A percentile compares a stretch with the other conserved stretches of the same genome.
Conservation (phyloP, 1,140 invertebrate genomes). For the Neodiprion virginianus region DNA sequence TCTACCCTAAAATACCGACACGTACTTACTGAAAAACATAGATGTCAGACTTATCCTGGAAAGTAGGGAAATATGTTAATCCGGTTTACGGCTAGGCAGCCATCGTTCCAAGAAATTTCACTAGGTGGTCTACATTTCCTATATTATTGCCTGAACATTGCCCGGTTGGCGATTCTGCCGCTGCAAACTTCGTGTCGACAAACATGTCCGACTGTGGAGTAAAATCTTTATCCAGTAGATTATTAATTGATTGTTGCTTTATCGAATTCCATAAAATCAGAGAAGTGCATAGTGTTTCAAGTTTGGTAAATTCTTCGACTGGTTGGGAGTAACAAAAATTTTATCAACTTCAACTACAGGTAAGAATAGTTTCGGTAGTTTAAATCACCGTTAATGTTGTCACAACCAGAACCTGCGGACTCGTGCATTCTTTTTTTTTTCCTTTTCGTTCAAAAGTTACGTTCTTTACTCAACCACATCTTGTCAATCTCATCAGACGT, state of each 20-base stretch:
- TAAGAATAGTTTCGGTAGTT: neutral
- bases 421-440: too few relatives aligned
- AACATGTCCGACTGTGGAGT: conserved; percentile 2
- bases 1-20: conserved; percentile 1
- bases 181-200: neutral
- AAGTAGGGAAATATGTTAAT: too few relatives aligned
- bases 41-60: too few relatives aligned
- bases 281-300: neutral
- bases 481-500: too few relatives aligned
- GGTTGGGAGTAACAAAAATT: too few relatives aligned
- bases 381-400: too few relatives aligned
- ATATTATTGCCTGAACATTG: neutral
- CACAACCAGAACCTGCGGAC: too few relatives aligned
- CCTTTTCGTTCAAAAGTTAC: too few relatives aligned
- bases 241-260: neutral
- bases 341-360: neutral
- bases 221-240: neutral
- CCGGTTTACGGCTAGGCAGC: too few relatives aligned
- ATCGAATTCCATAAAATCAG: neutral
- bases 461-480: too few relatives aligned
- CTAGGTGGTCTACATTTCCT: neutral
- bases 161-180: neutral
- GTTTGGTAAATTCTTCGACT: too few relatives aligned
- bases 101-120: neutral
- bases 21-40: neutral